Base-by-base conservation (phyloP, 2,888 invertebrate species). In the Oxystoma pomonae region DNA sequence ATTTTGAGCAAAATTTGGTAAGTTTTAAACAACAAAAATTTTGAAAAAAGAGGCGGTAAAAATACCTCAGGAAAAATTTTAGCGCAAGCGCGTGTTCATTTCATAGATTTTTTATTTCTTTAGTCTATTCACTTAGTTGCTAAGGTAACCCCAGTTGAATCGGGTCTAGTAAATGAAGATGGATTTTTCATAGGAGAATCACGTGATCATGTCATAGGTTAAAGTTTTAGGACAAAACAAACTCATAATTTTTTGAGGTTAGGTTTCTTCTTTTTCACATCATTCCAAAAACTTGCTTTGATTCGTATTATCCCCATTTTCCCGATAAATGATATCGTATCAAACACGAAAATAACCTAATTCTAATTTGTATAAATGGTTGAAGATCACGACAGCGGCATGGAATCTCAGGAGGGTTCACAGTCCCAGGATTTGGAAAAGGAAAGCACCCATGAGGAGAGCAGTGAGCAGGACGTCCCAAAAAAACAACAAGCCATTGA, bases 311-410 rank as follows among this genome's bases (percentile, higher is more conserved):
- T 35, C 12, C 35, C 5, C 5, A 12, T 7, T 35, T 35, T 35
- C 12, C 35, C 35, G 3, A 7, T 35, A 7, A 12, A 7, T 7
- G 12, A 35, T 35, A 35, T 12, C 3, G 12, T 3, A 35, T 12
- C 12, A 12, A 3, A 35, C 35, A 12, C 35, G 35, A 7, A 35
- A 35, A 81, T 82, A 81, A 81, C 81, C 35, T 35, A 3, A 35
- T 3, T 35, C 3, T 35, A 35, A 35, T 7, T 35, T 35, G 35
- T 35, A 7, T 35, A 35, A 76, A 76, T 79, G 76, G 79, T 77
- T 72, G 82, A 82, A 75, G 81, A 83, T 70, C 76, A 76, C 72
- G 83, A 83, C 73, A 83, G 83, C 75, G 83, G 83, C 68, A 82
- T 83, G 82, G 83, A 82, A 74, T 83, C 83, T 64, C 81, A 82